Evolutionary conservation across 2,888 invertebrate genomes (phyloP).

Genomic region (Polylopha cassiicola): DNA sequence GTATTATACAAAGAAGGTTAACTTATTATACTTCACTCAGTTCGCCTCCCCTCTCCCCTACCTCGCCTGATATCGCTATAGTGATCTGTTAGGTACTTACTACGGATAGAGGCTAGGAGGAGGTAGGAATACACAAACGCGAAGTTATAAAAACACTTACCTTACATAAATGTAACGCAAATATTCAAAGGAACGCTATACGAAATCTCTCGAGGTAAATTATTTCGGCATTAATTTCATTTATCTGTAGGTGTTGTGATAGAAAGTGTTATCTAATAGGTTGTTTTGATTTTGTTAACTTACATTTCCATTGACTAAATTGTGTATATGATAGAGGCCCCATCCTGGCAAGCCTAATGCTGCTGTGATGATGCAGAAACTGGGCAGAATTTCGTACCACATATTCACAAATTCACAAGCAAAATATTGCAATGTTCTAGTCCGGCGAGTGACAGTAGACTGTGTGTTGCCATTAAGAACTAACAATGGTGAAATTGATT

Average conservation of each 20-base stretch:
- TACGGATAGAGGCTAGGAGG: too few relatives aligned
- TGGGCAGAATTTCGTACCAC: slow-evolving; percentile 86
- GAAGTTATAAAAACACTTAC: too few relatives aligned
- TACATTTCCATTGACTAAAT: slow-evolving; percentile 79
- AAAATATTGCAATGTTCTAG: slow-evolving; percentile 28
- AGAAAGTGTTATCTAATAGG: slow-evolving; percentile 53
- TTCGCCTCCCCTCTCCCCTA: too few relatives aligned
- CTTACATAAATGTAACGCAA: too few relatives aligned
- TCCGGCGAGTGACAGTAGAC: slow-evolving; percentile 33
- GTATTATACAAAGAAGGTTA: too few relatives aligned
- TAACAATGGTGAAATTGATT: not conserved
- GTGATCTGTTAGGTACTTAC: too few relatives aligned
- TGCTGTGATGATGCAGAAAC: slow-evolving; percentile 77
- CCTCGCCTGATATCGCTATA: too few relatives aligned
- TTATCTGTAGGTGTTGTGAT: slow-evolving; percentile 9
- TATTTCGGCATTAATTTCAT: too few relatives aligned
- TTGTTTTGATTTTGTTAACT: slow-evolving; percentile 65
- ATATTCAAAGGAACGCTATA: too few relatives aligned
- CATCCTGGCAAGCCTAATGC: slow-evolving; percentile 79
- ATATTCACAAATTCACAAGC: slow-evolving; percentile 52
- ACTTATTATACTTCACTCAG: too few relatives aligned
- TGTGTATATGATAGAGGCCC: slow-evolving; percentile 79
- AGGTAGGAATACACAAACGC: too few relatives aligned
- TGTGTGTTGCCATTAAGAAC: slow-evolving; percentile 43
- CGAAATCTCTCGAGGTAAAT: too few relatives aligned